Conservation (phyloP, 2,888 invertebrate genomes). For the Pseudococcus longispinus region DNA sequence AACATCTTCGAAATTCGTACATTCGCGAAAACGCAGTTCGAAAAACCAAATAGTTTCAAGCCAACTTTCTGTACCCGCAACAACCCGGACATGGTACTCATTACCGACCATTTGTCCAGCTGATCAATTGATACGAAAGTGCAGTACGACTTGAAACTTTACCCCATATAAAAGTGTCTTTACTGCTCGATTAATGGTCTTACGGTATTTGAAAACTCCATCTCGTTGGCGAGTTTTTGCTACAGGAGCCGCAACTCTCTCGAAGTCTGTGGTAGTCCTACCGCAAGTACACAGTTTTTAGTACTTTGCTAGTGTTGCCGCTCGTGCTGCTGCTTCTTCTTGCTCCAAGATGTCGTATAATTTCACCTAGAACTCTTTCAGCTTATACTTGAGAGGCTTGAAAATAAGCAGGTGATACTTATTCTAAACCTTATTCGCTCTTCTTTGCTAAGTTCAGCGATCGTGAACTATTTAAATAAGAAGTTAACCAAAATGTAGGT, state of each 20-base stretch:
- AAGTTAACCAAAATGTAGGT: constrained; percentile 8
- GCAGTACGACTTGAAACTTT: not conserved
- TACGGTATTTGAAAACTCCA: not conserved
- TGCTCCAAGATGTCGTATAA: not conserved
- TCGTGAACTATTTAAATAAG: constrained; percentile 10
- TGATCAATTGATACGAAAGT: not conserved
- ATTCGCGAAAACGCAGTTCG: not conserved
- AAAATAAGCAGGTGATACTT: not conserved
- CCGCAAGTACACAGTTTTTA: not conserved
- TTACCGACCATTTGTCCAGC: not conserved
- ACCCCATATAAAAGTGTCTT: not conserved
- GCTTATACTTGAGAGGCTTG: not conserved
- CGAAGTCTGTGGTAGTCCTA: not conserved
- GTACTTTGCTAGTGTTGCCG: not conserved
- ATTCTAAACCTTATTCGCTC: not conserved
- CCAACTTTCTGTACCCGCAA: not conserved
- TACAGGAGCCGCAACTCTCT: not conserved
- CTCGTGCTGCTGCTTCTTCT: not conserved
- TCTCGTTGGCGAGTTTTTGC: not conserved
- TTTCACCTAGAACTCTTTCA: not conserved
- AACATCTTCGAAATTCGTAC: too few species aligned
- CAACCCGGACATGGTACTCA: not conserved
- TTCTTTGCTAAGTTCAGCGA: not conserved
- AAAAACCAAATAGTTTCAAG: not conserved
- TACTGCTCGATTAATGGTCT: not conserved